These are phyloP conservation scores for Mycetomoellerius zeteki DNA, from an alignment of 1,140 invertebrate species.

Conservation along the genomic window DNA sequence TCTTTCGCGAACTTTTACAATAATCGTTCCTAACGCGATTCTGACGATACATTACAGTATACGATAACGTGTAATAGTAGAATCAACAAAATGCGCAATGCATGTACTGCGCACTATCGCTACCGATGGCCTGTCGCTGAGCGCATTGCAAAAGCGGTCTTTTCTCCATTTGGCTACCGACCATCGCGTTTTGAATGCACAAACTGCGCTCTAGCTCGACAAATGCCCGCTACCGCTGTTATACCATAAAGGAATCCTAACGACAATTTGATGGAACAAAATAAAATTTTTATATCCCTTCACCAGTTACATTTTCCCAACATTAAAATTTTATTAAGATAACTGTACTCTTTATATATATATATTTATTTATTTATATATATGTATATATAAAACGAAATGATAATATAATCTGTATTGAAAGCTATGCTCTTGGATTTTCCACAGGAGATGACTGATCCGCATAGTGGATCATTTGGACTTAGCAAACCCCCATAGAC, in stretches of 20 bases:
- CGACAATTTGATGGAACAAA: conserved; percentile 51
- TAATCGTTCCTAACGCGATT: conserved; percentile 51
- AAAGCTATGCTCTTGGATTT: not conserved
- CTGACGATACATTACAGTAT: conserved; percentile 46
- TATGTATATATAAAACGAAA: not conserved
- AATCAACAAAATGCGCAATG: conserved; percentile 52
- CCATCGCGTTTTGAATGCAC: conserved; percentile 50
- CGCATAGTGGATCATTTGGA: not conserved
- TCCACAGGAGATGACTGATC: not conserved
- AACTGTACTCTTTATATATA: not conserved
- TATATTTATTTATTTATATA: no score
- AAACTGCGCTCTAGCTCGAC: conserved; percentile 30
- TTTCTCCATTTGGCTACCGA: conserved; percentile 52
- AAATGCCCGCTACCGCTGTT: conserved; percentile 35
- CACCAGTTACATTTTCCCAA: not conserved
- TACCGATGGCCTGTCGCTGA: not conserved
- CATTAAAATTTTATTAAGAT: conserved; percentile 32
- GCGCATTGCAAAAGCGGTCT: conserved; percentile 40
- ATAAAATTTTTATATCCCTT: conserved; percentile 62
- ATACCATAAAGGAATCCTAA: conserved; percentile 45
- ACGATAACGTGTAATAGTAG: not conserved
- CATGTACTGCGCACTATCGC: not conserved
- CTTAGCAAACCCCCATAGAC: conserved; percentile 3
- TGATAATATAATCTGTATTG: conserved; percentile 5
- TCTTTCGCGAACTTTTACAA: conserved; percentile 38